These are phyloP conservation scores for Acrobasis repandana DNA, from an alignment of 2,888 invertebrate genomes.

Conservation along the genomic window DNA sequence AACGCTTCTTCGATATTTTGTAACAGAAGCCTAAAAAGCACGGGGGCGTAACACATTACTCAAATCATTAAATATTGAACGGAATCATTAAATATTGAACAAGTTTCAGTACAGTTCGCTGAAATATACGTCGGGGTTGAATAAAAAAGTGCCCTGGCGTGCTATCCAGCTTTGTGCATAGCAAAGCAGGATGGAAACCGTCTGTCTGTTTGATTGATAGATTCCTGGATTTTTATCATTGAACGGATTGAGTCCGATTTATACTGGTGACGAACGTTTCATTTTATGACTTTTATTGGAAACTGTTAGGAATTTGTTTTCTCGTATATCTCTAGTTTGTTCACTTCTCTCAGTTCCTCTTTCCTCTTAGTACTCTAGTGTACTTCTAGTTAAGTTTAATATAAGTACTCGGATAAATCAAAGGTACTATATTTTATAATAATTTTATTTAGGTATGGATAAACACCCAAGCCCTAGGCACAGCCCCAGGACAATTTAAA, in stretches of 20 bases:
- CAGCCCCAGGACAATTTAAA: too few relatives aligned
- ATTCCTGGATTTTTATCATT: conserved; percentile 20
- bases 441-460: too few relatives aligned
- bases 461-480: too few relatives aligned
- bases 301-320: not conserved
- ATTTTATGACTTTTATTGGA: conserved; percentile 6
- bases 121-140: conserved; percentile 32
- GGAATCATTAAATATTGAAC: conserved; percentile 23
- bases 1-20: too few relatives aligned
- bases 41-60: conserved; percentile 23
- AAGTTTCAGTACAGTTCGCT: conserved; percentile 27
- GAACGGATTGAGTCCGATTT: conserved; percentile 4
- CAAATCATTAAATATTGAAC: conserved; percentile 34
- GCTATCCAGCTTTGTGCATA: conserved; percentile 35
- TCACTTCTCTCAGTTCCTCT: too few relatives aligned
- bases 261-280: not conserved
- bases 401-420: too few relatives aligned
- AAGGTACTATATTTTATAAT: too few relatives aligned
- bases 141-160: conserved; percentile 25
- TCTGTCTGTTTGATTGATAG: conserved; percentile 29
- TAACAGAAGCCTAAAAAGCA: conserved; percentile 1
- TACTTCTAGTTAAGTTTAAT: too few relatives aligned
- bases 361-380: too few relatives aligned
- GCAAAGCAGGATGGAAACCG: conserved; percentile 29
- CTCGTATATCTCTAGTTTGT: too few relatives aligned